Evolutionary conservation across 2,113 vertebrate species (phyloP).

Genomic region (Rissa tridactyla): DNA sequence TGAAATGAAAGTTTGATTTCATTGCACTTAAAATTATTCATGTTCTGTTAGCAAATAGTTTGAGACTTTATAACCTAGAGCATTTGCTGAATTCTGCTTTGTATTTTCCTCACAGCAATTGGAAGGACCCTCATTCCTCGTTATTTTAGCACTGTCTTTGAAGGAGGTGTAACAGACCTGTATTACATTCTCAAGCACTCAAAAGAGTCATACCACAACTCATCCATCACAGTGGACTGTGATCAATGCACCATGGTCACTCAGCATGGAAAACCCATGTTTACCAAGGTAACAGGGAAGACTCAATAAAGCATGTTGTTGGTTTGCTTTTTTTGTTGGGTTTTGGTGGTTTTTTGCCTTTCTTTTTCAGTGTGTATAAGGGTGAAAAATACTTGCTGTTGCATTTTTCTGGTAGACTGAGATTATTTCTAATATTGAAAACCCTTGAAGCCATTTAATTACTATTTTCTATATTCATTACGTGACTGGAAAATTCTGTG

Average conservation of each 20-base stretch:
- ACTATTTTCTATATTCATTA: slow-evolving; percentile 24
- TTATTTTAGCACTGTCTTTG: slow-evolving; percentile 99
- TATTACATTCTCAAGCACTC: slow-evolving; percentile 98
- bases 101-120: slow-evolving; percentile 85
- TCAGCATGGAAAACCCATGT: slow-evolving; percentile 98
- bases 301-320: neutral
- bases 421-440: slow-evolving; percentile 34
- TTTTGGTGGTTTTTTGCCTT: neutral
- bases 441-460: neutral
- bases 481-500: neutral
- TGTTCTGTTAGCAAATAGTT: slow-evolving; percentile 36
- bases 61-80: slow-evolving; percentile 40
- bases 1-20: slow-evolving; percentile 52
- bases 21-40: slow-evolving; percentile 23
- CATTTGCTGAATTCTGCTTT: slow-evolving; percentile 68
- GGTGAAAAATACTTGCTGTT: neutral
- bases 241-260: slow-evolving; percentile 99
- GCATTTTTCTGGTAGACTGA: slow-evolving; percentile 15
- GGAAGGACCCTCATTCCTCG: slow-evolving; percentile 98
- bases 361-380: neutral
- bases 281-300: slow-evolving; percentile 90
- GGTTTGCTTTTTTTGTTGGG: neutral
- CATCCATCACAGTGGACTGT: slow-evolving; percentile 97
- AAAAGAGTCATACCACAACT: slow-evolving; percentile 99
- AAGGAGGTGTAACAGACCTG: slow-evolving; percentile 97